Percentiles rank a stretch among this genome's conserved stretches.
Conservation (phyloP, 2,113 vertebrate genomes). For the Hypanus sabinus region DNA sequence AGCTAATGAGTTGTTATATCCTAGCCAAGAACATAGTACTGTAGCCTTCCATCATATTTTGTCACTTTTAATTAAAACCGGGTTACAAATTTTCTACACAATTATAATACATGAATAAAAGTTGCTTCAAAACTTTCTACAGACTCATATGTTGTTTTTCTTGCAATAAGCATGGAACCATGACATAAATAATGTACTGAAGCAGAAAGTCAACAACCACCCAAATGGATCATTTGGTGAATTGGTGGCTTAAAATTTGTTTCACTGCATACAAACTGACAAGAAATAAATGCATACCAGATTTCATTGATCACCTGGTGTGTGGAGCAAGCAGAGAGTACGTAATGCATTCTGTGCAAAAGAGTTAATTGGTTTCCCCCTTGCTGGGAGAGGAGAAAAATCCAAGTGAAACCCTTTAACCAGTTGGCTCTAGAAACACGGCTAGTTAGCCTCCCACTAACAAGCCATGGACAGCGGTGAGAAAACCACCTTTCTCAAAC, state of each 20-base stretch:
- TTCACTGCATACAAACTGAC: neutral
- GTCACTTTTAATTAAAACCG: neutral
- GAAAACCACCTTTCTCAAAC: too few relatives aligned
- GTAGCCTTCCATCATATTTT: neutral
- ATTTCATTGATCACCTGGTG: neutral
- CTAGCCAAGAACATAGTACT: neutral
- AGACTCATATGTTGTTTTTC: neutral
- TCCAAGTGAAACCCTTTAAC: neutral
- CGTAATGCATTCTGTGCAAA: too few relatives aligned
- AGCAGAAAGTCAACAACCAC: neutral
- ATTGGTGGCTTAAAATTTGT: neutral
- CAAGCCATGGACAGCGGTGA: too few relatives aligned
- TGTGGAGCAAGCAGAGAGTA: neutral
- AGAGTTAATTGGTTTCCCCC: neutral
- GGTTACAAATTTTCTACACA: neutral
- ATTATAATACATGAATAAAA: neutral
- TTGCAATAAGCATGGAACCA: neutral
- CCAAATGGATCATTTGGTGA: neutral
- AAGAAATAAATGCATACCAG: neutral
- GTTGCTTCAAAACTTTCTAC: neutral
- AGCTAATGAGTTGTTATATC: constrained; percentile 1
- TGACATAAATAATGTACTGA: neutral
- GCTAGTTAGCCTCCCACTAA: too few relatives aligned
- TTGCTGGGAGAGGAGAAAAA: neutral
- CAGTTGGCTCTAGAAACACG: too few relatives aligned